Conservation (phyloP, 2,113 vertebrate genomes). For the Uria lomvia region DNA sequence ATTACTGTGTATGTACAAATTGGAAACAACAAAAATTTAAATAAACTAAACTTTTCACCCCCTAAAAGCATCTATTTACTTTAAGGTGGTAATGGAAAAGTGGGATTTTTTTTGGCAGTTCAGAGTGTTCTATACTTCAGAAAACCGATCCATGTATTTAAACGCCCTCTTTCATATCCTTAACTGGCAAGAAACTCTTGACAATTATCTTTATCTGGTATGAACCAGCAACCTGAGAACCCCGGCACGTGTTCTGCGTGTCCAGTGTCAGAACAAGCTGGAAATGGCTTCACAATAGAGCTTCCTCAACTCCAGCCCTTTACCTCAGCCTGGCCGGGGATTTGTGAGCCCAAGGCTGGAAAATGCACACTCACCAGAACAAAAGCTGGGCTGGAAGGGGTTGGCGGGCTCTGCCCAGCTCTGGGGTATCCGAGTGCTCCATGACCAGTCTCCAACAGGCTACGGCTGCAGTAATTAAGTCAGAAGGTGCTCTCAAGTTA, state of each 20-base stretch:
- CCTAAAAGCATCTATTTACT: neutral
- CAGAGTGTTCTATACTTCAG: neutral
- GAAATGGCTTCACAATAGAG: neutral
- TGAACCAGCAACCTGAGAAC: neutral
- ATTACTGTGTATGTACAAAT: neutral
- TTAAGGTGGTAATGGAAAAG: neutral
- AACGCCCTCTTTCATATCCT: neutral
- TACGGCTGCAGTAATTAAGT: constrained; percentile 4
- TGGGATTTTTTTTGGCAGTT: neutral
- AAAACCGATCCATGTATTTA: too few species aligned
- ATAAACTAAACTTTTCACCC: neutral
- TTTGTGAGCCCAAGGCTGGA: neutral
- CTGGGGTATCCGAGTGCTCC: neutral
- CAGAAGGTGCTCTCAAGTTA: constrained; percentile 61
- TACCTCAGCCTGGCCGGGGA: neutral
- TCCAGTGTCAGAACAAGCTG: too few species aligned
- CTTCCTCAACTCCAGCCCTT: neutral
- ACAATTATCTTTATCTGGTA: too few species aligned
- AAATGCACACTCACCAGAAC: neutral
- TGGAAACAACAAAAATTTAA: constrained; percentile 51
- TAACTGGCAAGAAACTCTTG: neutral
- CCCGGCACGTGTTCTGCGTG: fast-evolving
- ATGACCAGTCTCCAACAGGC: neutral
- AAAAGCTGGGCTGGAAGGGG: neutral
- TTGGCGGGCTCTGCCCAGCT: neutral